Evolutionary conservation across 1,140 invertebrate genomes (phyloP), one percentile per base, ranked within the genome.

Genomic region (Gonatopus flavifemur): DNA sequence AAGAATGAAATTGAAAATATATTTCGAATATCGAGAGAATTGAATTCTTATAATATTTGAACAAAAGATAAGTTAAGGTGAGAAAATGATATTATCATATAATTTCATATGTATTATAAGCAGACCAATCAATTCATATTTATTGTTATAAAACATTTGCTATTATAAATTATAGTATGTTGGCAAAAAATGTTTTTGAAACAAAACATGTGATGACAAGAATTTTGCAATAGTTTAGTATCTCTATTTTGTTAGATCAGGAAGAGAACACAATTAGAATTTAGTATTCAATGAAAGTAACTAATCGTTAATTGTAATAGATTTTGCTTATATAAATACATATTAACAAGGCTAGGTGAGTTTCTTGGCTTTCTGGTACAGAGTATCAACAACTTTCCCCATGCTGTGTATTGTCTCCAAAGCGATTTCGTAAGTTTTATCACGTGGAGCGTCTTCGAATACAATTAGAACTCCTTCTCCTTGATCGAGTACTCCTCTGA

Each of bases 301-400:
- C 57, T 61, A 67, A 62, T 62, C 46, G 49, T 53, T 69, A 66
- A 65, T 74, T 60, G 64, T 67, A 66, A 69, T 69, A 68, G 62
- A 70, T 54, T 62, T 65, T 63, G 50, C 52, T 70, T 64, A 52
- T 66, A 63, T 62, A 69, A 64, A 62, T 69, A 66, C 47, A 60
- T 62, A 62, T 55, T 66, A 64, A 68, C 64, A 64, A 50, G 66
- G 72, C 86, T 95, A 98, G 79, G 94, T 96, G 36, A 98, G 83
- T 80, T 97, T 97, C 81, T 98, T 98, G 57, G 95, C 95, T 83
- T 98, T 97, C 81, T 96, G 92, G 81, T 98, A 98, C 49, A 98
- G 83, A 28, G 94, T 94, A 78, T 98, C 96, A 39, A 98, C 94
- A 59, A 98, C 97, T 84, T 98, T 98, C 60, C 96, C 95, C 93